phyloP scores from a whole-genome alignment of 2,797 vertebrate species.

The Acrossocheilus wenchowensis region DNA sequence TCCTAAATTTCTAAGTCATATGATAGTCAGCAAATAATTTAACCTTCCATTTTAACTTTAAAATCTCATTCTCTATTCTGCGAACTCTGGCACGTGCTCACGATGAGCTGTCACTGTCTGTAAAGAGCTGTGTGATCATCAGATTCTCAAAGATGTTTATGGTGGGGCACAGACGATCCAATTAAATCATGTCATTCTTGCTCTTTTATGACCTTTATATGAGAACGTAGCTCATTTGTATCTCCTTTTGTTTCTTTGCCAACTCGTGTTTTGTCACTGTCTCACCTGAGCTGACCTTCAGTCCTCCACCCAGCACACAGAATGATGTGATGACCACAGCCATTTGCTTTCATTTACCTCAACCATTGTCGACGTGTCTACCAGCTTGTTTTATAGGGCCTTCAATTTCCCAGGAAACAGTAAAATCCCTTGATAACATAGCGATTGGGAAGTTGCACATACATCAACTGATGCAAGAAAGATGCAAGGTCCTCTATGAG shows the following conservation, averaged over 20 bases:
- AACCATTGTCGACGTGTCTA: neutral
- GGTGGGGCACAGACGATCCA: neutral
- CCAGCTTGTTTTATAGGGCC: constrained; percentile 29
- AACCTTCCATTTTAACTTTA: neutral
- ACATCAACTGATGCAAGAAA: constrained; percentile 53
- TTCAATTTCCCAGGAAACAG: constrained; percentile 23
- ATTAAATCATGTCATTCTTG: neutral
- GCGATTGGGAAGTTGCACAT: constrained; percentile 14
- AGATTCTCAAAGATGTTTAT: constrained; percentile 3
- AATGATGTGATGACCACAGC: constrained; percentile 2
- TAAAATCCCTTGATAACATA: constrained; percentile 14
- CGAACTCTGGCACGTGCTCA: neutral
- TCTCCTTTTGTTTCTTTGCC: neutral
- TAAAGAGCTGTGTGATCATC: neutral
- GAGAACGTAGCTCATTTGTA: neutral
- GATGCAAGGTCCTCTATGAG: constrained; percentile 31
- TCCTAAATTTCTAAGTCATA: neutral
- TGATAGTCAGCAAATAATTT: neutral
- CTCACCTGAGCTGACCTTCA: constrained; percentile 42
- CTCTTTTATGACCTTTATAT: constrained; percentile 9
- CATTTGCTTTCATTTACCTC: constrained; percentile 15
- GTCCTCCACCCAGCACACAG: constrained; percentile 23
- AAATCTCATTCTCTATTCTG: neutral
- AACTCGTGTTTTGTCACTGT: constrained; percentile 3
- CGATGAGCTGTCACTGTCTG: neutral